phyloP scores from a whole-genome alignment of 2,797 vertebrate genomes.

The Coilia nasus region DNA sequence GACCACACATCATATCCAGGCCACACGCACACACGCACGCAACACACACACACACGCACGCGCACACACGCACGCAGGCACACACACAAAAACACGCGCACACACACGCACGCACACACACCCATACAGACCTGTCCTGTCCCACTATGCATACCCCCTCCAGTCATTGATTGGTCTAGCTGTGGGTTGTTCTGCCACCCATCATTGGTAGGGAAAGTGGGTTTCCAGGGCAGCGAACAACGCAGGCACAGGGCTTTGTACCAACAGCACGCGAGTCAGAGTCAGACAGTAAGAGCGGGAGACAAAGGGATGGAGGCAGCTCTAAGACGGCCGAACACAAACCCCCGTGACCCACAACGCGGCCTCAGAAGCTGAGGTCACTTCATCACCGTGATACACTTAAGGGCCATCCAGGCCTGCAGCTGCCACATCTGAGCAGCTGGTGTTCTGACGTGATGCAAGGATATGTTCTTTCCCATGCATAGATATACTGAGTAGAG shows the following conservation, averaged over 20 bases:
- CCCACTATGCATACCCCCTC: background rate
- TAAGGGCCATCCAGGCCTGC: too few relatives aligned
- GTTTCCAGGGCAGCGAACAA: conserved; percentile 1
- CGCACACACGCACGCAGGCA: too few relatives aligned
- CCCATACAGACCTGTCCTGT: background rate
- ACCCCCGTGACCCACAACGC: too few relatives aligned
- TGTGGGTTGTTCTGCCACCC: background rate
- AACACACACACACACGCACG: background rate
- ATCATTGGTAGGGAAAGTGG: background rate
- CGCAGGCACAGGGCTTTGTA: background rate
- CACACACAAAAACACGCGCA: conserved; percentile 20
- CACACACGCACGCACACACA: background rate
- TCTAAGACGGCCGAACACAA: too few relatives aligned
- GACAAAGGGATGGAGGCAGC: too few relatives aligned
- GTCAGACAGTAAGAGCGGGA: too few relatives aligned
- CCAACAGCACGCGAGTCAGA: background rate
- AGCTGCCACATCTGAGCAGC: too few relatives aligned
- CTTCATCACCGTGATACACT: too few relatives aligned
- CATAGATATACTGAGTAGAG: too few relatives aligned
- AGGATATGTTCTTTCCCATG: too few relatives aligned
- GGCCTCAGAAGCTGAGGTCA: background rate
- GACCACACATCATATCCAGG: conserved; percentile 29
- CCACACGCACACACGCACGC: background rate
- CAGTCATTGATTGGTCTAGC: conserved; percentile 9
- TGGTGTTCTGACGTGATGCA: too few relatives aligned